Conservation (phyloP, 2,113 vertebrate species). For the Macquaria ambigua region DNA sequence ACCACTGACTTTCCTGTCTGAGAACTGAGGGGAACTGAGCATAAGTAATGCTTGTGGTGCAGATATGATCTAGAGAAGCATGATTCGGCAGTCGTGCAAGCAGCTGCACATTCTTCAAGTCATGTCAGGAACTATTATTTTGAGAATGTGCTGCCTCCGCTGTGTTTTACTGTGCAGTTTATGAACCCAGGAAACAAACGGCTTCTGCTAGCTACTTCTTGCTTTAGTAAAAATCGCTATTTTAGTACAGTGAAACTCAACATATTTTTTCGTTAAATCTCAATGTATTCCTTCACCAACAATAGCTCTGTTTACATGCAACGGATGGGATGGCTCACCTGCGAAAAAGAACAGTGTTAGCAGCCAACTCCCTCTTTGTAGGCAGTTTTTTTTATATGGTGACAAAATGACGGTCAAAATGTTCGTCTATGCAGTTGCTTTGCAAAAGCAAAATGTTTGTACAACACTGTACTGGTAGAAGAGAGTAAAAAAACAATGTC, state of each 20-base stretch:
- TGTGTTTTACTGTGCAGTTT: constrained; percentile 1
- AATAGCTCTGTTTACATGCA: not conserved
- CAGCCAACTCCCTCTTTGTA: not conserved
- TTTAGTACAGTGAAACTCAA: not conserved
- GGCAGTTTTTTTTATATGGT: not conserved
- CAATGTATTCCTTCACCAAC: not conserved
- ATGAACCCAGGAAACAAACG: not conserved
- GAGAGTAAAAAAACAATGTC: not conserved
- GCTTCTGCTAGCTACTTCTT: not conserved
- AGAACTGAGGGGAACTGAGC: constrained; percentile 19
- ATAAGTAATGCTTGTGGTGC: constrained; percentile 20
- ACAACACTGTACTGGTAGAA: not conserved
- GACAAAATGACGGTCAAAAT: not conserved
- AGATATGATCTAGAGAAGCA: constrained; percentile 46
- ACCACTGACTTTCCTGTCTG: constrained; percentile 8
- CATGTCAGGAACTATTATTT: constrained; percentile 47
- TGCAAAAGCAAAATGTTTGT: not conserved
- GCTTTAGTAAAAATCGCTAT: not conserved
- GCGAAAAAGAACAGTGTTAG: not conserved
- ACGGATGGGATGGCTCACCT: not conserved
- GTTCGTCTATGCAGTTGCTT: not conserved
- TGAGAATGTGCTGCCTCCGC: constrained; percentile 23
- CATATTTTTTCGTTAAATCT: not conserved
- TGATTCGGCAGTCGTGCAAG: constrained; percentile 16
- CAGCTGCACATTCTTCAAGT: constrained; percentile 35